Evolutionary conservation across 2,888 invertebrate species (phyloP).

Genomic region (Pecten maximus): DNA sequence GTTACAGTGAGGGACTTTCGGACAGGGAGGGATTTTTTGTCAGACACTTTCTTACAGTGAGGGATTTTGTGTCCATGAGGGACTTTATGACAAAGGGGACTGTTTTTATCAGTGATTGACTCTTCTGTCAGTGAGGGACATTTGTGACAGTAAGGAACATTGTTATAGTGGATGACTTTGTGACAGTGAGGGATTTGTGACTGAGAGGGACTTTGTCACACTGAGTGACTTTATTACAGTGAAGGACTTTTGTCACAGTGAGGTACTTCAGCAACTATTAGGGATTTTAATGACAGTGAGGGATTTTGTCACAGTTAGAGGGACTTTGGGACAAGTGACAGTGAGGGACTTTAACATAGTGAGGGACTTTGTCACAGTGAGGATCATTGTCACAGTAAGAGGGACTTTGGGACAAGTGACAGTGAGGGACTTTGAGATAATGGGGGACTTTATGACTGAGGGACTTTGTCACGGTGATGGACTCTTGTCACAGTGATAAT

Average conservation of each 20-base stretch:
- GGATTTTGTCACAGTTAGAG: background rate
- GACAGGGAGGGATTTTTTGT: no score
- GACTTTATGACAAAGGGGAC: no score
- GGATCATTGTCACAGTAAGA: no score
- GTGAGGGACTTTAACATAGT: background rate
- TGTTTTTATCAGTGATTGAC: no score
- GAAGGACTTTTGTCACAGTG: background rate
- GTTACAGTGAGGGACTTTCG: no score
- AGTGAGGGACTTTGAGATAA: background rate
- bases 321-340: background rate
- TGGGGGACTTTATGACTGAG: background rate
- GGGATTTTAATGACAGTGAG: background rate
- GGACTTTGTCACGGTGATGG: no score
- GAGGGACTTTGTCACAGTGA: background rate
- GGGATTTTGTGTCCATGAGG: no score
- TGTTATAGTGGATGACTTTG: background rate
- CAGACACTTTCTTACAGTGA: no score
- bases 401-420: background rate
- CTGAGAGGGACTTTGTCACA: background rate
- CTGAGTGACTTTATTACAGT: background rate
- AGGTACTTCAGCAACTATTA: no score
- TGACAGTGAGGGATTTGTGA: background rate
- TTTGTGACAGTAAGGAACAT: no score
- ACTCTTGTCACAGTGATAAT: no score
- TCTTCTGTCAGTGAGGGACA: no score